These are phyloP conservation scores for Lepus europaeus DNA, from an alignment of 2,113 vertebrate species.

Conservation along the genomic window DNA sequence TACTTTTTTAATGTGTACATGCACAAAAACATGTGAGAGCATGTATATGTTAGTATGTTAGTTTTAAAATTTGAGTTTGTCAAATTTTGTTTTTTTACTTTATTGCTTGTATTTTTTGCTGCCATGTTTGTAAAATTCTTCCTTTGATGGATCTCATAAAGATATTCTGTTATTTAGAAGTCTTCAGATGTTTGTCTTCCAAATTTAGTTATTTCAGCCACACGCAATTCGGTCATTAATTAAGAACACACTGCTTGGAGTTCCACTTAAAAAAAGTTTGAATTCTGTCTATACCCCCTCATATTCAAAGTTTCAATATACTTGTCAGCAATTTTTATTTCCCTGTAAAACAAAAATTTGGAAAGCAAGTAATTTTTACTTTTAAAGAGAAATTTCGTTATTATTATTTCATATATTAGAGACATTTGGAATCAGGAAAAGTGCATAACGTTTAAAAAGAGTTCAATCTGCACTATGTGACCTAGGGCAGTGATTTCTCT, in stretches of 20 bases:
- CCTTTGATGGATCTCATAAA: not conserved
- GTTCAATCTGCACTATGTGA: not conserved
- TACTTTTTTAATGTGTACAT: not conserved
- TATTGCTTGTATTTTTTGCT: not conserved
- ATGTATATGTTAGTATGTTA: not conserved
- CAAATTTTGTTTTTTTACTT: slow-evolving; percentile 17
- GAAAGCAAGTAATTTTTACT: slow-evolving; percentile 37
- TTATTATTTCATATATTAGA: not conserved
- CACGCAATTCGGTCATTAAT: not conserved
- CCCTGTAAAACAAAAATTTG: not conserved
- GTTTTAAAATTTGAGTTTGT: not conserved
- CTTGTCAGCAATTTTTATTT: not conserved
- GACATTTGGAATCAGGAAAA: not conserved
- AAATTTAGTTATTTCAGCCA: slow-evolving; percentile 1
- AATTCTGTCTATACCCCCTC: not conserved
- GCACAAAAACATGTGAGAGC: too few species aligned
- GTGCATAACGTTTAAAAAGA: not conserved
- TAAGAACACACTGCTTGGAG: not conserved
- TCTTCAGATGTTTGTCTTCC: not conserved
- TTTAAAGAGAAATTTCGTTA: not conserved
- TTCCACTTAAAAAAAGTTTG: not conserved
- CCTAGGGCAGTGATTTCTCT: too few species aligned
- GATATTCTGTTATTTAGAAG: not conserved
- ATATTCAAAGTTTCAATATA: not conserved
- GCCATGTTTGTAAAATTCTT: not conserved